Evolutionary conservation across 2,113 vertebrate species (phyloP).

Genomic region (Chitala chitala): DNA sequence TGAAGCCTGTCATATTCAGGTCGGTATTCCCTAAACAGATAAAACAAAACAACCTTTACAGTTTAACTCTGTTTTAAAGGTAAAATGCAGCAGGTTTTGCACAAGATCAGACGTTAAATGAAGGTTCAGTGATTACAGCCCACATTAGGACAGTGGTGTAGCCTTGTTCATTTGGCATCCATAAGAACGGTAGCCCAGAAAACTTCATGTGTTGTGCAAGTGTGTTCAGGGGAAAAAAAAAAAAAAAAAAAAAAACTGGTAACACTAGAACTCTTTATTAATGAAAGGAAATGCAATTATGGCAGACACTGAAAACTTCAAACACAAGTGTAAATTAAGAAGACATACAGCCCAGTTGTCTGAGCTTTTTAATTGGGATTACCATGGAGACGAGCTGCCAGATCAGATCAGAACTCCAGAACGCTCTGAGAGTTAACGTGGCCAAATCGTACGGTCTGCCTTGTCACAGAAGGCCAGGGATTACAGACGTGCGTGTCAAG

Average conservation of each 20-base stretch:
- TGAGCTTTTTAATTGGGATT: not conserved
- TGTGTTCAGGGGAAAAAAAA: too few relatives aligned
- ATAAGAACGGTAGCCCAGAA: too few relatives aligned
- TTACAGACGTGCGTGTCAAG: not conserved
- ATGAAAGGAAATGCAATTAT: not conserved
- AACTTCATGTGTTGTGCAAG: too few relatives aligned
- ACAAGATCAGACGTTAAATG: too few relatives aligned
- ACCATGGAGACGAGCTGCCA: not conserved
- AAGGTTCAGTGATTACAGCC: too few relatives aligned
- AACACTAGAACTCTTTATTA: not conserved
- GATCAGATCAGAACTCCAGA: not conserved
- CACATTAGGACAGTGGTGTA: too few relatives aligned
- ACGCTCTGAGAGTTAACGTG: not conserved
- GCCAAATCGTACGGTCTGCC: too few relatives aligned
- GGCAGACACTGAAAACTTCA: too few relatives aligned
- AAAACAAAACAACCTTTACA: slow-evolving; percentile 17
- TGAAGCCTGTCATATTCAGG: slow-evolving; percentile 86
- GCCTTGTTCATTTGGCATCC: too few relatives aligned
- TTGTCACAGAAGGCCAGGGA: not conserved
- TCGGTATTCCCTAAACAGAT: slow-evolving; percentile 83
- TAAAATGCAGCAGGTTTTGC: not conserved
- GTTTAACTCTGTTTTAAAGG: not conserved
- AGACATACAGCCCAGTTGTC: not conserved
- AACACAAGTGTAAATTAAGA: too few relatives aligned
- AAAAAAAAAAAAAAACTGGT: too few relatives aligned